Evolutionary conservation across 2,113 vertebrate species (phyloP).

Genomic region (Mus spicilegus): DNA sequence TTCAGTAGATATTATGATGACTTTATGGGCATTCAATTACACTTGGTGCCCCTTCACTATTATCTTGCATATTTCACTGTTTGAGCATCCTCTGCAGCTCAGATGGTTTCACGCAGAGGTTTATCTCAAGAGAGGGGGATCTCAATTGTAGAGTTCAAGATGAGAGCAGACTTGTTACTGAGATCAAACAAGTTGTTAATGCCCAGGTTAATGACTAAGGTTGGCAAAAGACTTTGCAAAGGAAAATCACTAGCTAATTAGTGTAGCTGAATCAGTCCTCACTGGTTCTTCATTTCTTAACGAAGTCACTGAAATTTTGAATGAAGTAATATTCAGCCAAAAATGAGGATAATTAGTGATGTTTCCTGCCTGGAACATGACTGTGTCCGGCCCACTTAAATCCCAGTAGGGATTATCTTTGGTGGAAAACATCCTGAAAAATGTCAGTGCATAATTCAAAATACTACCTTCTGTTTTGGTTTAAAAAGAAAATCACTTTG

Average conservation of each 20-base stretch:
- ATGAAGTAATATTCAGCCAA: conserved; percentile 62
- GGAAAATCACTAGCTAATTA: conserved; percentile 60
- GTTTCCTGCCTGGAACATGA: not conserved
- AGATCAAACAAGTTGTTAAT: conserved; percentile 24
- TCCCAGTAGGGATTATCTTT: conserved; percentile 24
- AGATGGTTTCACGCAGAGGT: not conserved
- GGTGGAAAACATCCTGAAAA: conserved; percentile 19
- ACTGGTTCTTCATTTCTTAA: conserved; percentile 50
- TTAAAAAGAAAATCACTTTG: conserved; percentile 36
- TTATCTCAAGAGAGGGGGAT: not conserved
- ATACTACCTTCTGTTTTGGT: not conserved
- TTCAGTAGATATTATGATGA: not conserved
- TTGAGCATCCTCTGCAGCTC: not conserved
- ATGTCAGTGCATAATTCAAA: conserved; percentile 47
- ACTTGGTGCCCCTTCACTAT: not conserved
- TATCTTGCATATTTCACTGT: not conserved
- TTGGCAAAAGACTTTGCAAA: conserved; percentile 40
- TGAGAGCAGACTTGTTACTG: not conserved
- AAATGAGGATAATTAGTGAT: conserved; percentile 57
- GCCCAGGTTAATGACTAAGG: conserved; percentile 54
- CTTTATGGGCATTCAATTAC: not conserved
- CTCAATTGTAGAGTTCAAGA: not conserved
- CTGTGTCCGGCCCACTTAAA: conserved; percentile 48
- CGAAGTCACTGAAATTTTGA: conserved; percentile 62
- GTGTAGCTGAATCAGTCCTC: conserved; percentile 12